Percentiles rank a stretch among this genome's conserved stretches.
phyloP scores from a whole-genome alignment of 2,888 invertebrate genomes.

The Zygogramma bicolorata region DNA sequence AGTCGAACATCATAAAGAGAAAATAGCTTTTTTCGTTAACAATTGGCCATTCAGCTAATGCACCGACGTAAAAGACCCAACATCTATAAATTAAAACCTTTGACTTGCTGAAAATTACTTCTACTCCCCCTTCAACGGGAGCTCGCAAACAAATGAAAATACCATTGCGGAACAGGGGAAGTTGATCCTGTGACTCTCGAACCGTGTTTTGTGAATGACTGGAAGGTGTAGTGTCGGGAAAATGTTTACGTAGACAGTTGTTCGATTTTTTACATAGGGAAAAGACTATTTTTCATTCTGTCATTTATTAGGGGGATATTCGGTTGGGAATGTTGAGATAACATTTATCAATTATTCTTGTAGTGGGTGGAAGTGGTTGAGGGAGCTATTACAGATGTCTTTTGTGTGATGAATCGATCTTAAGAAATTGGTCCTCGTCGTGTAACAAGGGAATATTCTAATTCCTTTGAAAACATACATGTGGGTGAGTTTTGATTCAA shows the following conservation, averaged over 20 bases:
- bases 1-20: conserved; percentile 12
- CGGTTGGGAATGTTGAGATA: conserved; percentile 33
- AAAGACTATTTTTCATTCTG: conserved; percentile 29
- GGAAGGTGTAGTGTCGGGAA: conserved; percentile 32
- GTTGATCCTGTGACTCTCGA: conserved; percentile 28
- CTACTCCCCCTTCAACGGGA: conserved; percentile 26
- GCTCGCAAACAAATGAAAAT: conserved; percentile 38
- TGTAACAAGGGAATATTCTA: not conserved
- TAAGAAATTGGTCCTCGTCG: not conserved
- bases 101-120: conserved; percentile 31
- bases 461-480: not conserved
- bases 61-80: conserved; percentile 23
- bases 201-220: conserved; percentile 33
- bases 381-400: not conserved
- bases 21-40: conserved; percentile 19
- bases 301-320: conserved; percentile 11
- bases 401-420: not conserved
- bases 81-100: conserved; percentile 36
- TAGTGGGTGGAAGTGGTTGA: not conserved
- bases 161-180: conserved; percentile 27
- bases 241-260: conserved; percentile 31
- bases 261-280: conserved; percentile 27
- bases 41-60: conserved; percentile 16
- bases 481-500: not conserved
- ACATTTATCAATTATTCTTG: conserved; percentile 26